Conservation (phyloP, 2,113 vertebrate genomes). For the Tragelaphus scriptus region DNA sequence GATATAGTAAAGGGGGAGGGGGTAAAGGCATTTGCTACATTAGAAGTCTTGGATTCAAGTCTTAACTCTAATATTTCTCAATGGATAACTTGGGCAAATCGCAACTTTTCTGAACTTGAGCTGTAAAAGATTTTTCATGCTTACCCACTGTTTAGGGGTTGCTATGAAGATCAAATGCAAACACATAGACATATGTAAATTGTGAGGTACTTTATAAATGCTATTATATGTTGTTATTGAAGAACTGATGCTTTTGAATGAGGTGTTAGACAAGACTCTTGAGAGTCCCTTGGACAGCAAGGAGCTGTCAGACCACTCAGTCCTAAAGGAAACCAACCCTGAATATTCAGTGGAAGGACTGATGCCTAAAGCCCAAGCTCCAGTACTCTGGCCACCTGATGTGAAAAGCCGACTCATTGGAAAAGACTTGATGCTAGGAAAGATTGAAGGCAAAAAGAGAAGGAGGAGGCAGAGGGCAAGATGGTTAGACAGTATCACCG, state of each 20-base stretch:
- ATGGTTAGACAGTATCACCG: not conserved
- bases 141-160: not conserved
- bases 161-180: not conserved
- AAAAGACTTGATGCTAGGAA: not conserved
- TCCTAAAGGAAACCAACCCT: not conserved
- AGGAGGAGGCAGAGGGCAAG: not conserved
- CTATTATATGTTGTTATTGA: not conserved
- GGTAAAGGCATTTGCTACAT: not conserved
- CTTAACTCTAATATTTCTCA: not conserved
- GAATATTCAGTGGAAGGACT: not conserved
- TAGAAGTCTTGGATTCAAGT: not conserved
- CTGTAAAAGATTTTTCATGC: not conserved
- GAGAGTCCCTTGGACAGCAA: not conserved
- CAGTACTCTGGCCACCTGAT: not conserved
- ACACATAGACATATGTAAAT: not conserved
- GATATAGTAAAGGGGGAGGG: accelerated
- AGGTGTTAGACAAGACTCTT: not conserved
- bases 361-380: not conserved
- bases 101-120: not conserved
- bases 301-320: not conserved
- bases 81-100: not conserved
- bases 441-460: not conserved
- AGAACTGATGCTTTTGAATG: not conserved
- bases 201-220: not conserved
- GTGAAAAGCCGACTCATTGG: not conserved